Conservation (phyloP, 2,797 vertebrate genomes). For the Tympanoctomys barrerae region DNA sequence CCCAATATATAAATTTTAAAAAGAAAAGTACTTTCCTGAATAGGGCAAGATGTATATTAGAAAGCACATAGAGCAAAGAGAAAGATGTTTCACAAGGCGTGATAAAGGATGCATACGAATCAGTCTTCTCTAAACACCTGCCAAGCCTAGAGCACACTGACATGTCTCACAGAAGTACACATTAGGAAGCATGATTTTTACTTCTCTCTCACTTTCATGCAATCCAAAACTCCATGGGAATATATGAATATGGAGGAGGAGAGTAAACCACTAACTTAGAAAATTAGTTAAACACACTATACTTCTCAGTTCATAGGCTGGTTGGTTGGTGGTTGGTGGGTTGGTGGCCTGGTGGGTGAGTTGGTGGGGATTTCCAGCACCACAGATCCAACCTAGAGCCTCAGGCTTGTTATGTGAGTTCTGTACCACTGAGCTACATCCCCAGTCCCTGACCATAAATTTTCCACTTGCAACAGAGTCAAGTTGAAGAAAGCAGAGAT, state of each 20-base stretch:
- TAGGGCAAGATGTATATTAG: background rate
- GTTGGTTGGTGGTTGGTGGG: background rate
- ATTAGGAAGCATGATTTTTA: background rate
- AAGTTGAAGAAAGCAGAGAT: background rate
- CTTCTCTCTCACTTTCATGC: background rate
- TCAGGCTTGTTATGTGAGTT: background rate
- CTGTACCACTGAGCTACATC: background rate
- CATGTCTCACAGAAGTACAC: background rate
- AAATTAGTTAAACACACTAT: background rate
- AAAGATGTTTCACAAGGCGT: background rate
- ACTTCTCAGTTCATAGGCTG: background rate
- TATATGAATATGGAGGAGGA: background rate
- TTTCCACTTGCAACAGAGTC: background rate
- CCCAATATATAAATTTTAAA: slow-evolving; percentile 19
- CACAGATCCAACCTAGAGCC: background rate
- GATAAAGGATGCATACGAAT: background rate
- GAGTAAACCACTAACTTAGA: background rate
- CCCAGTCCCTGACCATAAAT: background rate
- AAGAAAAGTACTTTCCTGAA: background rate
- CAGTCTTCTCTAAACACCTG: background rate
- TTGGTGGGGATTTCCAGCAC: background rate
- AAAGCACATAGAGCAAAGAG: background rate
- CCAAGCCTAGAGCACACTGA: background rate
- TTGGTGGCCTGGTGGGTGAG: background rate
- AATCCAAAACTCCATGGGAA: background rate